Conservation (phyloP, 2,797 vertebrate species). For the Gobio occitaniae region DNA sequence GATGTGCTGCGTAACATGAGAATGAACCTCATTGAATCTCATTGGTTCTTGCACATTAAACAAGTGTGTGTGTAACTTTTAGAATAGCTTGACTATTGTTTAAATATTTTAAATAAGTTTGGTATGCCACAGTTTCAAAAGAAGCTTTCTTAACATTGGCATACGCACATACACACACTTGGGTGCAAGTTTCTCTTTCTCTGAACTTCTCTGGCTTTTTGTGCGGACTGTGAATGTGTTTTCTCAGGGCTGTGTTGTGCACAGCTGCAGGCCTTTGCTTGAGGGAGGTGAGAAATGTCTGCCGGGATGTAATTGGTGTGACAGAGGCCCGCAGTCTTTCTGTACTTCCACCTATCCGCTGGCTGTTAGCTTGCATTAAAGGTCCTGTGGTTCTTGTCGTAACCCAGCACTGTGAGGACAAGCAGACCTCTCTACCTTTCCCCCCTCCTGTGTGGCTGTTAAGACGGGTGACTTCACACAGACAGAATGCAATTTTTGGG, state of each 20-base stretch:
- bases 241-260: conserved; percentile 16
- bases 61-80: neutral
- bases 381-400: neutral
- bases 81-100: neutral
- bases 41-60: neutral
- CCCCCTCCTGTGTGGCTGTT: neutral
- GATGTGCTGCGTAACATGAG: too few relatives aligned
- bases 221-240: conserved; percentile 16
- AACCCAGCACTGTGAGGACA: conserved; percentile 25
- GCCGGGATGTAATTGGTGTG: conserved; percentile 50
- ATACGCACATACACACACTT: neutral
- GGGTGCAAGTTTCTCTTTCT: conserved; percentile 20
- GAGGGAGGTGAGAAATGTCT: conserved; percentile 32
- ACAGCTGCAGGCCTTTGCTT: conserved; percentile 36
- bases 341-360: conserved; percentile 38
- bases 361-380: conserved; percentile 48
- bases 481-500: conserved; percentile 7
- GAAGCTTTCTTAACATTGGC: neutral
- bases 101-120: neutral
- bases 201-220: conserved; percentile 46
- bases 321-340: conserved; percentile 28
- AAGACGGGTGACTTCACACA: neutral
- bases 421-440: conserved; percentile 26
- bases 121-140: neutral
- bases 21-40: too few relatives aligned